Percentiles rank a stretch among this genome's conserved stretches.
These are phyloP conservation scores for Cyrtonyx montezumae DNA, from an alignment of 2,113 vertebrate genomes.

Conservation along the genomic window DNA sequence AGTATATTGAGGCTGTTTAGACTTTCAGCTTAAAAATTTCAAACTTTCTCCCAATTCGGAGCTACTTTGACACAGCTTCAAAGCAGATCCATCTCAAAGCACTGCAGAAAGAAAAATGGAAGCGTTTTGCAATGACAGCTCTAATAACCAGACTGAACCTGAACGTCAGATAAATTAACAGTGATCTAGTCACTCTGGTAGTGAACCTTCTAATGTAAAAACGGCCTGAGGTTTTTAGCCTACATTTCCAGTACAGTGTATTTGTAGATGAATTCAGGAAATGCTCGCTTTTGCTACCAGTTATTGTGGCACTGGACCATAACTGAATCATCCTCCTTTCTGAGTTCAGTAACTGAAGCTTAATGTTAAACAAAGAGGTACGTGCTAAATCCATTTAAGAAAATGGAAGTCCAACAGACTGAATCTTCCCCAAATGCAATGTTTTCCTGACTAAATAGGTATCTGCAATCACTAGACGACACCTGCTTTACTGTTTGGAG, in stretches of 20 bases:
- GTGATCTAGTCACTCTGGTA: conserved; percentile 6
- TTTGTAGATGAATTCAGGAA: neutral
- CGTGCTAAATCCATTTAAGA: neutral
- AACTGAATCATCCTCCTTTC: neutral
- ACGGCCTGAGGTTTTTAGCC: neutral
- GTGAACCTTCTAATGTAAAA: conserved; percentile 6
- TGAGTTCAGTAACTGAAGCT: neutral
- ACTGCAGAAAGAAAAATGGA: conserved; percentile 2
- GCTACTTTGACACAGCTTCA: conserved; percentile 59
- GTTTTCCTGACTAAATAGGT: neutral
- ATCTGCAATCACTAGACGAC: neutral
- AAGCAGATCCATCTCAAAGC: conserved; percentile 52
- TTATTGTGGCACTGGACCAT: rapidly evolving
- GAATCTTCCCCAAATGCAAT: neutral
- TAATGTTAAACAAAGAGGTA: neutral
- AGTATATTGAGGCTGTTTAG: conserved; percentile 54
- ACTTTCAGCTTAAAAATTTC: conserved; percentile 15
- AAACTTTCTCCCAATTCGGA: conserved; percentile 53
- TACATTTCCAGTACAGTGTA: neutral
- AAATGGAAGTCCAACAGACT: rapidly evolving
- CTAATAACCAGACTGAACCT: conserved; percentile 27
- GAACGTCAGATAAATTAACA: conserved; percentile 56
- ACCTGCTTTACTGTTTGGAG: neutral
- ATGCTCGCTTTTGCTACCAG: neutral
- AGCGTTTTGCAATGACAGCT: conserved; percentile 46